These are phyloP conservation scores for Kryptolebias marmoratus DNA, from an alignment of 2,113 vertebrate species.

Conservation along the genomic window DNA sequence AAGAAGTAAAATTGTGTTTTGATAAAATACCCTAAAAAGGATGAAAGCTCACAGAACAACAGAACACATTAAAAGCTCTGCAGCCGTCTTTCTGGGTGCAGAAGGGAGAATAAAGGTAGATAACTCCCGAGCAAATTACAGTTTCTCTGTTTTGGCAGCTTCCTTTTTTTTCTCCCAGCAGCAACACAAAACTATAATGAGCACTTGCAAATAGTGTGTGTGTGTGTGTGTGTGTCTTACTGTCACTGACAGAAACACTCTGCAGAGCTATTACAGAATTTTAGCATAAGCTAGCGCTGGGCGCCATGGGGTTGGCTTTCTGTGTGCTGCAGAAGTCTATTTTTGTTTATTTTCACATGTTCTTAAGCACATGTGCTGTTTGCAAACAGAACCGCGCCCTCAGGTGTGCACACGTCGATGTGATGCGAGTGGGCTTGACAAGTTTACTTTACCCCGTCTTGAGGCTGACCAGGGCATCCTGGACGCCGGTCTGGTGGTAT, in stretches of 20 bases:
- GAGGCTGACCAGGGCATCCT: conserved; percentile 93
- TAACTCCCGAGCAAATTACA: conserved; percentile 62
- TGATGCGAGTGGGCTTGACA: conserved; percentile 36
- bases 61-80: conserved; percentile 46
- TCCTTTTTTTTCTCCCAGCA: conserved; percentile 30
- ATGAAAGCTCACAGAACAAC: conserved; percentile 51
- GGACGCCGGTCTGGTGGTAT: conserved; percentile 93
- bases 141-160: conserved; percentile 61
- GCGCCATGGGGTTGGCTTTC: conserved; percentile 25
- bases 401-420: conserved; percentile 33
- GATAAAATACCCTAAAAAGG: conserved; percentile 28
- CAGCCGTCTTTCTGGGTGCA: conserved; percentile 32
- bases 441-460: conserved; percentile 89
- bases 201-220: conserved; percentile 35
- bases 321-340: conserved; percentile 24
- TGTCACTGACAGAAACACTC: conserved; percentile 53
- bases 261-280: conserved; percentile 46
- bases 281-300: conserved; percentile 32
- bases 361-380: conserved; percentile 29
- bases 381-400: conserved; percentile 47
- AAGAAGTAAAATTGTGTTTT: conserved; percentile 34
- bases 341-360: conserved; percentile 45
- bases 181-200: conserved; percentile 63
- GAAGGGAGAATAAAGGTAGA: conserved; percentile 44
- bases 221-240: conserved; percentile 43